A percentile compares a stretch with the other conserved stretches of the same genome.
Conservation (phyloP, 2,113 vertebrate genomes). For the Daphoenositta chrysoptera region DNA sequence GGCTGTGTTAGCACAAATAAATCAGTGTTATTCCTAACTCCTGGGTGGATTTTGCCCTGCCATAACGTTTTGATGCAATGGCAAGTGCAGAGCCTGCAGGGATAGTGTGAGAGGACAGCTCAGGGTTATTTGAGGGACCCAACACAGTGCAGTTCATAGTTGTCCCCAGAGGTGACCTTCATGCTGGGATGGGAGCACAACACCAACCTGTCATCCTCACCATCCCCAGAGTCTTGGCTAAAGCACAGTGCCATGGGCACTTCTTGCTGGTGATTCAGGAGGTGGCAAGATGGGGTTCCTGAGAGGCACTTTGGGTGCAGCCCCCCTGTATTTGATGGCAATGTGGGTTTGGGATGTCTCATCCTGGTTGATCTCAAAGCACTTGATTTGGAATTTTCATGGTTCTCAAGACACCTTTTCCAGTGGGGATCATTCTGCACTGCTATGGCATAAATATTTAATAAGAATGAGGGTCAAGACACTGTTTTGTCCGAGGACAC, state of each 20-base stretch:
- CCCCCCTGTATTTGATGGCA: background rate
- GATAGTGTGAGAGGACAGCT: background rate
- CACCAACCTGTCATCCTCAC: background rate
- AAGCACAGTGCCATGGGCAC: background rate
- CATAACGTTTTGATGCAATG: background rate
- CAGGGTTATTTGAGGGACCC: background rate
- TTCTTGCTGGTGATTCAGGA: background rate
- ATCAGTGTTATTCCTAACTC: background rate
- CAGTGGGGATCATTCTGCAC: background rate
- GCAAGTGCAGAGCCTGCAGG: background rate
- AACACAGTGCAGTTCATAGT: fast-evolving
- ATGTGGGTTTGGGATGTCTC: background rate
- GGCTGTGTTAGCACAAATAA: background rate
- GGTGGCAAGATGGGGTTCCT: background rate
- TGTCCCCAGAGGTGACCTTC: background rate
- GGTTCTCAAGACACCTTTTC: background rate
- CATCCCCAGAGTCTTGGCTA: background rate
- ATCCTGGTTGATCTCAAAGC: background rate
- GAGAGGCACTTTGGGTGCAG: background rate
- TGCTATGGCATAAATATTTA: conserved; percentile 23
- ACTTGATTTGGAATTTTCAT: background rate
- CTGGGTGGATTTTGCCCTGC: background rate
- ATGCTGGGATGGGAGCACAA: background rate
- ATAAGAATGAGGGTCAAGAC: conserved; percentile 13
- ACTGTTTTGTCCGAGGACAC: conserved; percentile 18